Conservation (phyloP, 2,888 invertebrate species). For the Lasius fuliginosus region DNA sequence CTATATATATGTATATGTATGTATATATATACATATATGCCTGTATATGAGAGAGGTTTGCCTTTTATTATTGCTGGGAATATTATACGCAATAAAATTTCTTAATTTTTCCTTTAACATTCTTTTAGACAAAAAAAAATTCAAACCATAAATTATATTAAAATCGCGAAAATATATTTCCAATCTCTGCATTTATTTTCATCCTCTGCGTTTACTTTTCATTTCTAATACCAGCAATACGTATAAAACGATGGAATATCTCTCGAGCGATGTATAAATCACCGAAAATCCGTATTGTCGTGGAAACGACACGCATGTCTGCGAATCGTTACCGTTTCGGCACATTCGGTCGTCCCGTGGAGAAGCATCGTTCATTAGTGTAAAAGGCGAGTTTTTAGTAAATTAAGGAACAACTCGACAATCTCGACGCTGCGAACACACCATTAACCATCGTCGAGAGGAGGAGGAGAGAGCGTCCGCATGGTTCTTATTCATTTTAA, state of each 20-base stretch:
- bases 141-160: not conserved
- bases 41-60: not conserved
- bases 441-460: conserved; percentile 54
- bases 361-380: conserved; percentile 25
- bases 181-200: not conserved
- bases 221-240: not conserved
- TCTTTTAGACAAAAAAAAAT: not conserved
- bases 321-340: conserved; percentile 26
- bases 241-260: not conserved
- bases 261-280: conserved; percentile 2
- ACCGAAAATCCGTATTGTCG: conserved; percentile 19
- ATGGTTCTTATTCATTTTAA: conserved; percentile 74
- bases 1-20: too few relatives aligned
- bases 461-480: conserved; percentile 29
- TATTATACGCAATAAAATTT: not conserved
- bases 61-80: not conserved
- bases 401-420: conserved; percentile 36
- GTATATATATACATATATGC: not conserved
- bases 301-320: conserved; percentile 16
- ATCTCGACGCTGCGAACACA: conserved; percentile 34
- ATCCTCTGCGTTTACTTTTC: not conserved
- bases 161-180: not conserved
- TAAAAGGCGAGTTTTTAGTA: conserved; percentile 41
- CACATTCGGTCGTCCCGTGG: not conserved
- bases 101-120: not conserved